phyloP scores from a whole-genome alignment of 2,797 vertebrate genomes.

The Spea hammondii region DNA sequence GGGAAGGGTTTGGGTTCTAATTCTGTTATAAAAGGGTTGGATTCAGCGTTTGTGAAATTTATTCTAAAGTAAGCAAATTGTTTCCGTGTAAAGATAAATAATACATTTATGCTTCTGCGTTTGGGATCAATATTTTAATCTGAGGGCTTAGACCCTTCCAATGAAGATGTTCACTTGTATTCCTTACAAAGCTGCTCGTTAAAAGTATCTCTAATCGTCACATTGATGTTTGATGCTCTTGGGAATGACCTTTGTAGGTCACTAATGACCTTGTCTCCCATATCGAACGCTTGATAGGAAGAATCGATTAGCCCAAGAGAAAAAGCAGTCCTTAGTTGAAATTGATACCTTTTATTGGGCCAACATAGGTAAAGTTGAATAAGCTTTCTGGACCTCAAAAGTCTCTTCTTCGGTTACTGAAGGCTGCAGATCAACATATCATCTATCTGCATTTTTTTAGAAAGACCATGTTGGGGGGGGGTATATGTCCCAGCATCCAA shows the following conservation, averaged over 20 bases:
- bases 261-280: neutral
- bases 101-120: neutral
- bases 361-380: too few species aligned
- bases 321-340: too few species aligned
- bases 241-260: neutral
- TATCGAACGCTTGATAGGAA: neutral
- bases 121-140: constrained; percentile 2
- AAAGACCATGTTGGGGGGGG: too few species aligned
- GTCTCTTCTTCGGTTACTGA: too few species aligned
- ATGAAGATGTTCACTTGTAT: neutral
- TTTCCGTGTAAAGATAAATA: neutral
- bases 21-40: too few species aligned
- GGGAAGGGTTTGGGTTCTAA: too few species aligned
- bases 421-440: too few species aligned
- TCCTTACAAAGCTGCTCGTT: neutral
- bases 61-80: neutral
- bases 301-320: too few species aligned
- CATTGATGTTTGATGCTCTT: constrained; percentile 2
- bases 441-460: too few species aligned
- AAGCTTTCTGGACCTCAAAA: too few species aligned
- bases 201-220: neutral
- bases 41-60: neutral
- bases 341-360: too few species aligned
- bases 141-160: constrained; percentile 1
- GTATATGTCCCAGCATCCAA: too few species aligned